Base-by-base conservation (phyloP, 2,888 invertebrate species). In the Busseola fusca region DNA sequence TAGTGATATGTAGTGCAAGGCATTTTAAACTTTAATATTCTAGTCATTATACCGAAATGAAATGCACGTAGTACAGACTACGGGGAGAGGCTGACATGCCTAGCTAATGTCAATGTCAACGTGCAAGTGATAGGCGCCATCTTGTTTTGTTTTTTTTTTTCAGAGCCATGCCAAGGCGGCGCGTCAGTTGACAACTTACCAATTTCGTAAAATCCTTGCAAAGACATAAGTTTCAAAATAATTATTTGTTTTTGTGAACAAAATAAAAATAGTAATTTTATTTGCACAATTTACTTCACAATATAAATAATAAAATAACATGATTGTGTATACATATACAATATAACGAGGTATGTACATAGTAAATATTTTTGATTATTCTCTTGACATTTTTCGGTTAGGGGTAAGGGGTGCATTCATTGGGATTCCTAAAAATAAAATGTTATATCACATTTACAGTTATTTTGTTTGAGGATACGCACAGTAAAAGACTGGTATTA, bases 151-250 rank as follows among this genome's bases (percentile, higher is more conserved):
- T 7, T 42, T 62, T 77, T 80, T 76, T 82, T 72, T 69, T 75
- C 48, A 70, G 60, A 81, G 84, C 88, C 91, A 89, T 90, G 91
- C 90, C 78, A 57, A 76, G 82, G 84, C 84, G 69, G 56, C 78
- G 82, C 82, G 34, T 85, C 27, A 75, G 27, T 56, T 42, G 25
- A 77, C 58, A 80, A 87, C 95, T 95, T 92, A 95, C 95, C 95
- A 67, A 95, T 93, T 85, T 95, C 95, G 90, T 92, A 94, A 92
- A 95, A 94, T 95, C 95, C 95, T 95, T 85, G 84, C 81, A 84
- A 84, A 84, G 82, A 84, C 80, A 76, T 78, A 78, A 69, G 80
- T 72, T 80, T 74, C 45, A 84, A 86, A 84, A 80, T 58, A 64
- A 77, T 78, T 72, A 83, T 78, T n/a, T 81, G 70, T 72, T 79